Percentiles rank a stretch among this genome's conserved stretches.
Conservation (phyloP, 1,140 invertebrate species). For the Platyscapa corneri region DNA sequence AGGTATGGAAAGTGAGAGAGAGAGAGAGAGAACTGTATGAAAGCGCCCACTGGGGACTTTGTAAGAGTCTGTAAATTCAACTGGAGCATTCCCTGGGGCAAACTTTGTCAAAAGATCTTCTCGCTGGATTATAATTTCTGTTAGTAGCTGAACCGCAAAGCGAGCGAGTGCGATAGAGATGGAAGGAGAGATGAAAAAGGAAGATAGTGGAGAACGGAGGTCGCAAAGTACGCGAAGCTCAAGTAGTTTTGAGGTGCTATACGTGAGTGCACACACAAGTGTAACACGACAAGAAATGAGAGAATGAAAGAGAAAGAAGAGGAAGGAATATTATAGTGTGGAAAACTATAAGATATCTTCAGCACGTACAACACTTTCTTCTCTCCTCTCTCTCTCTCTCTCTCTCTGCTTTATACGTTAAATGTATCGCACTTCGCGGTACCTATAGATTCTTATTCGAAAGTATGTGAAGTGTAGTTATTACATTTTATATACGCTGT, state of each 20-base stretch:
- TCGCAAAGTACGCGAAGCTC: slow-evolving; percentile 32
- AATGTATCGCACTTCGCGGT: background rate
- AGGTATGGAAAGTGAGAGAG: background rate
- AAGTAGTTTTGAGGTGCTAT: slow-evolving; percentile 39
- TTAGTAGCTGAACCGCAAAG: slow-evolving; percentile 44
- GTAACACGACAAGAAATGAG: background rate
- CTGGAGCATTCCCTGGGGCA: slow-evolving; percentile 39
- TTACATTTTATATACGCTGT: no score
- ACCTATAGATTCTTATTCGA: background rate
- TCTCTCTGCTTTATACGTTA: background rate
- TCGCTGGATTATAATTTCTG: slow-evolving; percentile 53
- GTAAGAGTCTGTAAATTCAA: slow-evolving; percentile 53
- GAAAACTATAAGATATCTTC: background rate
- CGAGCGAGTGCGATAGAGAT: background rate
- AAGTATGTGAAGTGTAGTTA: no score
- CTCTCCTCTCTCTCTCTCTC: background rate
- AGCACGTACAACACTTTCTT: background rate
- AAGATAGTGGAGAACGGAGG: background rate
- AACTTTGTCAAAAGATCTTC: slow-evolving; percentile 54
- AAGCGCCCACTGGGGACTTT: slow-evolving; percentile 45
- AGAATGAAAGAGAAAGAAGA: background rate
- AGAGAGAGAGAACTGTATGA: slow-evolving; percentile 20
- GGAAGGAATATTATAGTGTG: background rate
- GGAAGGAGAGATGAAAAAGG: background rate
- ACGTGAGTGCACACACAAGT: slow-evolving; percentile 12